These are phyloP conservation scores for Sylvilagus bachmani DNA, from an alignment of 2,113 vertebrate genomes.

Conservation along the genomic window DNA sequence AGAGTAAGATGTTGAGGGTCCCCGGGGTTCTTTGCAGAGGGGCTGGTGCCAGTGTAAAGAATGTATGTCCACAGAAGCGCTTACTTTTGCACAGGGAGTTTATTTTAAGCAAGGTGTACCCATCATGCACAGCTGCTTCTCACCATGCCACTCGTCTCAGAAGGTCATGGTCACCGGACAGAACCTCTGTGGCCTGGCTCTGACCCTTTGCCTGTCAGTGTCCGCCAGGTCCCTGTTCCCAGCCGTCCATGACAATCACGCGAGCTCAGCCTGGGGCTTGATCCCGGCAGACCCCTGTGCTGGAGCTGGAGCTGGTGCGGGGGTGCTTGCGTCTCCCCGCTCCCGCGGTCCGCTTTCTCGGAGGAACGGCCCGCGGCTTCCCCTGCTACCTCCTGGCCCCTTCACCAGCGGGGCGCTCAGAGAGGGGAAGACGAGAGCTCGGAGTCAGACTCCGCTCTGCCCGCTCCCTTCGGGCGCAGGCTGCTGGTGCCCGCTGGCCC, in stretches of 20 bases:
- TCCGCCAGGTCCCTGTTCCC: neutral
- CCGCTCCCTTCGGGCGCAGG: neutral
- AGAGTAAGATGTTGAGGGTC: neutral
- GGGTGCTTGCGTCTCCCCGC: neutral
- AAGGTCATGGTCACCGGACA: rapidly evolving
- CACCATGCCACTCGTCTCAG: neutral
- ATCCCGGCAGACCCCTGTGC: neutral
- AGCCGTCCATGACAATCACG: neutral
- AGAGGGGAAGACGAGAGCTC: neutral
- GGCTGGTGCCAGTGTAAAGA: neutral
- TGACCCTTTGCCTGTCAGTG: neutral
- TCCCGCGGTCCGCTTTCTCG: neutral
- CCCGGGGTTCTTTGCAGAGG: neutral
- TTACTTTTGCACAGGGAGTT: neutral
- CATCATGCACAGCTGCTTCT: neutral
- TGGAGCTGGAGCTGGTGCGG: neutral
- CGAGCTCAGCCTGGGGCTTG: neutral
- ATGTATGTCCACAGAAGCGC: rapidly evolving
- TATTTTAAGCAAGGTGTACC: neutral
- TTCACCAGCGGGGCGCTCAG: neutral
- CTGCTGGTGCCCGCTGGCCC: rapidly evolving
- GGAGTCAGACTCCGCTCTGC: neutral
- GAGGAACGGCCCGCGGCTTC: neutral
- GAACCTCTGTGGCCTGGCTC: neutral
- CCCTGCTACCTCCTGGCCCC: neutral